Percentiles rank a stretch among this genome's conserved stretches.
phyloP scores from a whole-genome alignment of 2,797 vertebrate genomes.

The Takifugu rubripes region DNA sequence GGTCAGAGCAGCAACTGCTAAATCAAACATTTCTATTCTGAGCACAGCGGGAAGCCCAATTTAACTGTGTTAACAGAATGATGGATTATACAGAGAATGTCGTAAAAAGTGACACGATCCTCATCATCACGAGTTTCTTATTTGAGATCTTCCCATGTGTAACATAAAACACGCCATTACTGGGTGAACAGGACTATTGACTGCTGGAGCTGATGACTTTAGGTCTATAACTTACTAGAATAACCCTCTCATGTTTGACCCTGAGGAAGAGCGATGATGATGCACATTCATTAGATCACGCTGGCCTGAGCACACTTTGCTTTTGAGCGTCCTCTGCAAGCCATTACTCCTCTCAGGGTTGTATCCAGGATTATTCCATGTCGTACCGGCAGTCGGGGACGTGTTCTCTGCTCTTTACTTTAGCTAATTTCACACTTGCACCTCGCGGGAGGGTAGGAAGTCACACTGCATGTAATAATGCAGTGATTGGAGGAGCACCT shows the following conservation, averaged over 20 bases:
- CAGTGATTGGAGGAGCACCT: too few species aligned
- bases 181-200: background rate
- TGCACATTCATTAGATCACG: background rate
- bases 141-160: slow-evolving; percentile 17
- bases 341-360: background rate
- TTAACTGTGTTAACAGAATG: slow-evolving; percentile 10
- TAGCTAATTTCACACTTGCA: too few species aligned
- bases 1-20: slow-evolving; percentile 4
- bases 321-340: too few species aligned
- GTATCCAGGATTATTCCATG: too few species aligned
- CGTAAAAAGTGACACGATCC: slow-evolving; percentile 14
- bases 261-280: background rate
- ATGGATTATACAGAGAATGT: slow-evolving; percentile 14
- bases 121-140: slow-evolving; percentile 39
- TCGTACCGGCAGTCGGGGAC: too few species aligned
- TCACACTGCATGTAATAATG: too few species aligned
- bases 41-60: background rate
- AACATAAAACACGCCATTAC: background rate
- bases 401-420: too few species aligned
- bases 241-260: background rate
- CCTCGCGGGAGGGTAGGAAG: too few species aligned
- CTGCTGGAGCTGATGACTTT: background rate
- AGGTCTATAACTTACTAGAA: background rate
- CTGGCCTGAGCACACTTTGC: background rate
- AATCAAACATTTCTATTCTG: slow-evolving; percentile 5